phyloP scores from a whole-genome alignment of 2,797 vertebrate species.

The Sylvilagus floridanus region DNA sequence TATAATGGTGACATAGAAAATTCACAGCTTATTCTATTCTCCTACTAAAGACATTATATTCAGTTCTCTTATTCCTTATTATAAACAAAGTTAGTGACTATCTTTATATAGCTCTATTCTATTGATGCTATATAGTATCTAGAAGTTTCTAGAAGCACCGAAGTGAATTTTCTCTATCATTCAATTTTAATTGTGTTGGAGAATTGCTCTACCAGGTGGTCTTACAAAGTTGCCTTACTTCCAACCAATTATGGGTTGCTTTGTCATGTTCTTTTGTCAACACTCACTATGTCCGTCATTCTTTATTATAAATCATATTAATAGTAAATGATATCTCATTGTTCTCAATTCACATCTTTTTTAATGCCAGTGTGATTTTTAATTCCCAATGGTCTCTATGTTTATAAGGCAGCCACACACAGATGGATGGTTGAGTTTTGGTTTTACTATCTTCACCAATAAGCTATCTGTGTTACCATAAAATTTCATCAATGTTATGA shows the following conservation, averaged over 20 bases:
- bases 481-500: neutral
- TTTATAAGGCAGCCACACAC: neutral
- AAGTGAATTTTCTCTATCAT: neutral
- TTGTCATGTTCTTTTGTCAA: neutral
- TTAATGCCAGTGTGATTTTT: conserved; percentile 20
- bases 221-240: neutral
- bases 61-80: neutral
- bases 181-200: neutral
- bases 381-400: neutral
- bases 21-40: neutral
- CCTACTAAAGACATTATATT: neutral
- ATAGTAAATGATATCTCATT: neutral
- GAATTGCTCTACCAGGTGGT: too few species aligned
- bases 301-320: conserved; percentile 42
- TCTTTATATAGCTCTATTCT: neutral
- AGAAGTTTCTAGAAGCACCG: neutral
- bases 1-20: neutral
- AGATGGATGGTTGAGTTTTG: neutral
- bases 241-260: neutral
- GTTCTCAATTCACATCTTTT: conserved; percentile 47
- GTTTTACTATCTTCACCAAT: neutral
- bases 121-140: neutral
- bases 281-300: neutral
- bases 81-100: neutral
- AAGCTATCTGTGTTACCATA: neutral